Evolutionary conservation across 2,888 invertebrate species (phyloP).

Genomic region (Tetragnatha montana): DNA sequence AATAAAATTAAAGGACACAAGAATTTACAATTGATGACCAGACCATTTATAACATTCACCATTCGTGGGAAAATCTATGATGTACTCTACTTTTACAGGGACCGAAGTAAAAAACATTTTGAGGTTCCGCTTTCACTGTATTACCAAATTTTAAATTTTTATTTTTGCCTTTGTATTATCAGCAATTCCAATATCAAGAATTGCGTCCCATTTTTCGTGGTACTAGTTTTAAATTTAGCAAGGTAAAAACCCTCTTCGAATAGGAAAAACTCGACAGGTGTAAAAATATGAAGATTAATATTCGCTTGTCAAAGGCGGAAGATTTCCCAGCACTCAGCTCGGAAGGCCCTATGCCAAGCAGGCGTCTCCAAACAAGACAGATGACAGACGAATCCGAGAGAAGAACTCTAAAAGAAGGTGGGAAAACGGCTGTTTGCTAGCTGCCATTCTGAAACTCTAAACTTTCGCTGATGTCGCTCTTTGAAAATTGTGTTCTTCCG

Average conservation of each 20-base stretch:
- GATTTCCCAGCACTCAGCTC: slow-evolving; percentile 4
- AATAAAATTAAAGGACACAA: too few relatives aligned
- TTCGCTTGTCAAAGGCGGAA: slow-evolving; percentile 22
- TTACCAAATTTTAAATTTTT: too few relatives aligned
- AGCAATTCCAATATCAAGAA: too few relatives aligned
- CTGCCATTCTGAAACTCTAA: slow-evolving; percentile 54
- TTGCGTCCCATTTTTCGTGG: too few relatives aligned
- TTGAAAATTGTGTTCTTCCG: slow-evolving; percentile 40
- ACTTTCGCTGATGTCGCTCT: slow-evolving; percentile 56
- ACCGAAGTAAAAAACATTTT: too few relatives aligned
- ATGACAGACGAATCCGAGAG: slow-evolving; percentile 13
- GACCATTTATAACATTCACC: too few relatives aligned
- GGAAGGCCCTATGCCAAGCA: slow-evolving; percentile 53
- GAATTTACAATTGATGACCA: too few relatives aligned
- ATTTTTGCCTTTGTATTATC: too few relatives aligned
- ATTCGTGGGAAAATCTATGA: too few relatives aligned
- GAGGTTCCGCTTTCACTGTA: too few relatives aligned
- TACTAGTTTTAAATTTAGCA: too few relatives aligned
- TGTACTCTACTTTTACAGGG: too few relatives aligned
- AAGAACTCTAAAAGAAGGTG: slow-evolving; percentile 21
- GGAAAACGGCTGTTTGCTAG: slow-evolving; percentile 50
- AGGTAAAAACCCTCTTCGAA: background rate
- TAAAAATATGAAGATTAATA: slow-evolving; percentile 29
- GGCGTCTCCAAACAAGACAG: slow-evolving; percentile 57
- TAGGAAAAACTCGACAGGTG: background rate